Percentiles rank a stretch among this genome's conserved stretches.
Evolutionary conservation across 2,113 vertebrate species (phyloP).

Genomic region (Arvicanthis niloticus): DNA sequence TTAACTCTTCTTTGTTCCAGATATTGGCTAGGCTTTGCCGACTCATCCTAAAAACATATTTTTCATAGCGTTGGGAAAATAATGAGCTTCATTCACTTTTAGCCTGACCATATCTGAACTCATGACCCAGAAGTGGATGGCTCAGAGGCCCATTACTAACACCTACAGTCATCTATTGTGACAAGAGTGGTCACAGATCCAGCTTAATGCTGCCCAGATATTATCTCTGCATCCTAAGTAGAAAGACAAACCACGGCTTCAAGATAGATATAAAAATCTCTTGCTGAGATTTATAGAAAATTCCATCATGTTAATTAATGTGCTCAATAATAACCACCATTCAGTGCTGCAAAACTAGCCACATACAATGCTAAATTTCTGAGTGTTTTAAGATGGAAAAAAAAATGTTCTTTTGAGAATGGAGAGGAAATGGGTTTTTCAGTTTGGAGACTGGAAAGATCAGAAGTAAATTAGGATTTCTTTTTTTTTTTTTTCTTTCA

Average conservation of each 20-base stretch:
- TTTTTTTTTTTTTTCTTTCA: background rate
- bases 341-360: constrained; percentile 54
- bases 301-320: constrained; percentile 79
- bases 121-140: constrained; percentile 62
- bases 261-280: constrained; percentile 62
- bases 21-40: constrained; percentile 13
- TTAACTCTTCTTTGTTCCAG: constrained; percentile 61
- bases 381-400: constrained; percentile 71
- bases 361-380: constrained; percentile 70
- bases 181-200: constrained; percentile 72
- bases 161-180: constrained; percentile 72
- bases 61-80: constrained; percentile 65
- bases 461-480: constrained; percentile 49
- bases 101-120: constrained; percentile 68
- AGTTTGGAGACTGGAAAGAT: constrained; percentile 33
- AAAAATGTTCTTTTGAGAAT: constrained; percentile 66
- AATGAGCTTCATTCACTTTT: constrained; percentile 66
- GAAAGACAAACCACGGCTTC: constrained; percentile 63
- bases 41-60: constrained; percentile 27
- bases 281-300: constrained; percentile 70
- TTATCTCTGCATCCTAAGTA: constrained; percentile 73
- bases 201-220: constrained; percentile 77
- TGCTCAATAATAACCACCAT: constrained; percentile 76
- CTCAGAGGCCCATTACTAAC: constrained; percentile 69
- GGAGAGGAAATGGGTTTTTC: constrained; percentile 59